Evolutionary conservation across 2,888 invertebrate species (phyloP).

Genomic region (Salpingus planirostris): DNA sequence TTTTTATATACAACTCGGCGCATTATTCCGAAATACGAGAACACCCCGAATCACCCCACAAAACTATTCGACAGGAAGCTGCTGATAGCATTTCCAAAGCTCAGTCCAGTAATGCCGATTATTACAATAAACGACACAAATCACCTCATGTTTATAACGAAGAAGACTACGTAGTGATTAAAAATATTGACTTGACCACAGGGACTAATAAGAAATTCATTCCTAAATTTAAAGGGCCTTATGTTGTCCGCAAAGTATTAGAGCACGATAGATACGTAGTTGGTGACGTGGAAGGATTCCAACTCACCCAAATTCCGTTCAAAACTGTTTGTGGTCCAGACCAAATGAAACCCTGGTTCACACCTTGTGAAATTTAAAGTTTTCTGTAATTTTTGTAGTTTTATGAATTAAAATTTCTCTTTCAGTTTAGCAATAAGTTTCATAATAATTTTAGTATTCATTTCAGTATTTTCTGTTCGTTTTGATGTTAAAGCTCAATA

Average conservation of each 20-base stretch:
- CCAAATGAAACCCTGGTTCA: constrained; percentile 1
- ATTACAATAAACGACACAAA: neutral
- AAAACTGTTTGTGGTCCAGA: constrained; percentile 1
- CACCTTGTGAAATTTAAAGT: neutral
- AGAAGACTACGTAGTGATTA: constrained; percentile 1
- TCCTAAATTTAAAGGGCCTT: constrained; percentile 16
- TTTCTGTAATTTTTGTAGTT: too few relatives aligned
- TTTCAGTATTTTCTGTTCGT: too few relatives aligned
- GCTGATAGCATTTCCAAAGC: neutral
- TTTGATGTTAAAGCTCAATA: too few relatives aligned
- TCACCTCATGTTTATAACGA: neutral
- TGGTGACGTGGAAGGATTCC: constrained; percentile 5
- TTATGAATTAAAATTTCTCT: too few relatives aligned
- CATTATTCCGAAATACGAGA: too few relatives aligned
- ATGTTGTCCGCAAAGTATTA: constrained; percentile 14
- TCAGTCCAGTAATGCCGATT: neutral
- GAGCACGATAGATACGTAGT: constrained; percentile 14
- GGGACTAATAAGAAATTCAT: constrained; percentile 14
- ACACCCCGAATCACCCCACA: too few relatives aligned
- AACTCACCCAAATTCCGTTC: constrained; percentile 8
- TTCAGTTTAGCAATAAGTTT: too few relatives aligned
- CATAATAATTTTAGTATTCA: too few relatives aligned
- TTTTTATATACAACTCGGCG: too few relatives aligned
- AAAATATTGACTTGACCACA: constrained; percentile 9
- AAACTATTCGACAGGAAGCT: neutral